Base-by-base conservation (phyloP, 2,797 vertebrate genomes). In the Tapera naevia region DNA sequence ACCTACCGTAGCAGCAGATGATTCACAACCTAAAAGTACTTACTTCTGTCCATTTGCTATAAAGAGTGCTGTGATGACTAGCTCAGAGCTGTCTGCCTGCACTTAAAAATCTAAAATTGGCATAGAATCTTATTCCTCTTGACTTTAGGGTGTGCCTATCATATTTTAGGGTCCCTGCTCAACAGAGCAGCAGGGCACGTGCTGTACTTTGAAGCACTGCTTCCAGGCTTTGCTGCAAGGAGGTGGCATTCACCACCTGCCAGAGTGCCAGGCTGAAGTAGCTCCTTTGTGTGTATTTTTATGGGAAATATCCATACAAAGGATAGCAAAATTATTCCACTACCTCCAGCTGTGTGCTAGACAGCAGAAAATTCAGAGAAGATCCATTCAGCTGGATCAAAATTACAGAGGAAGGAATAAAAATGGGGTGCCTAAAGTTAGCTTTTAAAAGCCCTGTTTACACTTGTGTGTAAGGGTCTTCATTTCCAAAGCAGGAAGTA, bases 381-480 rank as follows among this genome's bases (percentile, higher is more conserved):
- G 60, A 58, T 28, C 28, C 60, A 3, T 85, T 84, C 8, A 10
- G 15, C 43, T 58, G 48, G 66, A 41, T 39, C 24, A 70, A 28
- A 86, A 70, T 89, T 70, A 35, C 8, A 45, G 75, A 73, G 80
- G 7, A 15, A 39, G 69, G 23, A 74, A 48, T 56, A 48, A 86
- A 87, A 89, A 76, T 37, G 6, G 15, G 28, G 17, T 30, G 23
- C n/a, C 30, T 50, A 11, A 54, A 57, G 10, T 65, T 28, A 22
- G 12, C 19, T 66, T 82, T 94, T 62, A 15, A 54, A 62, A 73
- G 23, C 39, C 22, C 24, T 17, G 3, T 56, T 80, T 57, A 51
- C 86, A 46, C 12, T 23, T 0, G 0, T 53, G 25, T 22, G 2
- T 21, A 13, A 0, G 4, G 17, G 9, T 78, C 41, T 19, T 71